Evolutionary conservation across 2,797 vertebrate species (phyloP), one percentile per base, ranked within the genome.

Genomic region (Myripristis murdjan): DNA sequence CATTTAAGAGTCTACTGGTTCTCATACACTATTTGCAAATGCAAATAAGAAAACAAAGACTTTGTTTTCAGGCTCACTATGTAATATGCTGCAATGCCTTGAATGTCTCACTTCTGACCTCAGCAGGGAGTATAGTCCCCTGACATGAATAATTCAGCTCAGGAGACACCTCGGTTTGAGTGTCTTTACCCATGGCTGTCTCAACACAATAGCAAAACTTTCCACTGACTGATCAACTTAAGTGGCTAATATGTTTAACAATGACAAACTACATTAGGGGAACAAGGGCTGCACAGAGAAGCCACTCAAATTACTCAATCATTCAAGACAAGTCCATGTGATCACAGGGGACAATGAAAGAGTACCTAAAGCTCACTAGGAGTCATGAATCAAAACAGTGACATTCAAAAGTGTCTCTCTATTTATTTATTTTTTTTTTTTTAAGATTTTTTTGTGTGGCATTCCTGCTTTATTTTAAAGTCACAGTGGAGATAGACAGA

Each of bases 81-180:
- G 1, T 47, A 6, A 62, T 31, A 33, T 41, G n/a, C 26, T 9
- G 23, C 39, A 23, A 12, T 14, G 24, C 26, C 10, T 39, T 26
- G 28, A 35, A n/a, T n/a, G n/a, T n/a, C n/a, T 61, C 47, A 33
- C 51, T 61, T 14, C 16, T 63, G 41, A 59, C n/a, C 39, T 28
- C 47, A 16, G 33, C 62, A 48, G 28, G 26, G 37, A 33, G 18
- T 33, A 46, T 6, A 12, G 48, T 51, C 1, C 10, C 2, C 20
- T 3, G 4, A 20, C 58, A 72, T 86, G 6, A 85, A 86, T 85
- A 70, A 86, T 88, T 80, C 53, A 88, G 15, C 20, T 5, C 22
- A 59, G 57, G 47, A 65, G 56, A 72, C 26, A 54, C 53, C 24
- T 44, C 59, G 51, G 26, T 46, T 47, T 70, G 67, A 68, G 33